Conservation (phyloP, 2,113 vertebrate genomes). For the Dromiciops gliroides region DNA sequence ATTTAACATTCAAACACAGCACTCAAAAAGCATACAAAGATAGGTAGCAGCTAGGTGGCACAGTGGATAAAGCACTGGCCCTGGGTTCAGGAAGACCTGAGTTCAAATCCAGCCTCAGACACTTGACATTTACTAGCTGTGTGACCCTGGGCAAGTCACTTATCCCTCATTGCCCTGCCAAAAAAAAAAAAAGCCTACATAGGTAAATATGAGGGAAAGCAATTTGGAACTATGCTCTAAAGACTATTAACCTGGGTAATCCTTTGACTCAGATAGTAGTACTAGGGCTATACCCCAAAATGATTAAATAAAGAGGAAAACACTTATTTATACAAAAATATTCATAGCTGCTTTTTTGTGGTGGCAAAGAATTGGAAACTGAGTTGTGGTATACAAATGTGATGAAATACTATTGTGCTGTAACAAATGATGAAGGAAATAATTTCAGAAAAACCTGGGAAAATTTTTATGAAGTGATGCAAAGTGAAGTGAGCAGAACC, state of each 20-base stretch:
- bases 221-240: background rate
- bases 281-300: background rate
- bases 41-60: too few relatives aligned
- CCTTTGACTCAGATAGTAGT: background rate
- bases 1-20: too few relatives aligned
- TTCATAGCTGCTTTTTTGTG: background rate
- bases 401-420: background rate
- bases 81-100: too few relatives aligned
- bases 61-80: too few relatives aligned
- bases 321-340: background rate
- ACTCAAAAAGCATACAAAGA: too few relatives aligned
- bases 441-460: background rate
- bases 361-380: background rate
- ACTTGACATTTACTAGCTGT: too few relatives aligned
- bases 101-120: too few relatives aligned
- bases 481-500: background rate
- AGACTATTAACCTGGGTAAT: background rate
- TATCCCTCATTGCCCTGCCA: too few relatives aligned
- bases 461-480: background rate
- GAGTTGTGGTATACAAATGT: background rate
- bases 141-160: too few relatives aligned
- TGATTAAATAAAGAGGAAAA: background rate
- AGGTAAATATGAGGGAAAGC: background rate
- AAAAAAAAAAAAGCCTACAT: too few relatives aligned
- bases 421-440: background rate